phyloP scores from a whole-genome alignment of 2,113 vertebrate species.

The Procavia capensis region DNA sequence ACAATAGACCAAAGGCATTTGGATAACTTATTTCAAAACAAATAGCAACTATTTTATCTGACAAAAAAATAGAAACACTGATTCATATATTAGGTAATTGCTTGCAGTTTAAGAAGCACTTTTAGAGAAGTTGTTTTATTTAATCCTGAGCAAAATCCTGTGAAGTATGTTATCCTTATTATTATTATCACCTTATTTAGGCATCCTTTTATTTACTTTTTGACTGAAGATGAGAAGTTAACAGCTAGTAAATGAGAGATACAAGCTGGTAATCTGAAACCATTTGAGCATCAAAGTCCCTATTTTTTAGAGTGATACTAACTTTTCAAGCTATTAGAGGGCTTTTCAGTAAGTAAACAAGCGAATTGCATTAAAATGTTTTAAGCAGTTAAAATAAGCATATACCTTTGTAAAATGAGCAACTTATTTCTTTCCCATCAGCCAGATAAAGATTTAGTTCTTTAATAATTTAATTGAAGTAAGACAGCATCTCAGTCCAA shows the following conservation, averaged over 20 bases:
- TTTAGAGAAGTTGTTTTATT: constrained; percentile 11
- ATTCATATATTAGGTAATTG: background rate
- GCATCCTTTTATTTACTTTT: background rate
- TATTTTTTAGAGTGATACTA: background rate
- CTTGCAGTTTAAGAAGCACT: background rate
- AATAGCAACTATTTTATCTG: background rate
- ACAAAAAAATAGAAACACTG: background rate
- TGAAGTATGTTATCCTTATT: background rate
- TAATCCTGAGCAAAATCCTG: background rate
- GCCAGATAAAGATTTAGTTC: background rate
- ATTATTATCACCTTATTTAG: background rate
- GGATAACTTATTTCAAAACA: background rate
- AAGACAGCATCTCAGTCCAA: background rate
- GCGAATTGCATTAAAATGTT: background rate
- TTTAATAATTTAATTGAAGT: constrained; percentile 15
- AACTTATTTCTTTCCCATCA: background rate
- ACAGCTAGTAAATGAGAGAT: background rate
- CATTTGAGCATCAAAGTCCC: background rate
- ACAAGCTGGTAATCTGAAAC: background rate
- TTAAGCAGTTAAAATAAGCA: background rate
- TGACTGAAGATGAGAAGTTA: background rate
- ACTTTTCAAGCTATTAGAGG: background rate
- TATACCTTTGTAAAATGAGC: background rate
- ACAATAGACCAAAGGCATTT: background rate
- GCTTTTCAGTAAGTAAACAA: background rate